Evolutionary conservation across 2,888 invertebrate genomes (phyloP).

Genomic region (Cordilura impudica): DNA sequence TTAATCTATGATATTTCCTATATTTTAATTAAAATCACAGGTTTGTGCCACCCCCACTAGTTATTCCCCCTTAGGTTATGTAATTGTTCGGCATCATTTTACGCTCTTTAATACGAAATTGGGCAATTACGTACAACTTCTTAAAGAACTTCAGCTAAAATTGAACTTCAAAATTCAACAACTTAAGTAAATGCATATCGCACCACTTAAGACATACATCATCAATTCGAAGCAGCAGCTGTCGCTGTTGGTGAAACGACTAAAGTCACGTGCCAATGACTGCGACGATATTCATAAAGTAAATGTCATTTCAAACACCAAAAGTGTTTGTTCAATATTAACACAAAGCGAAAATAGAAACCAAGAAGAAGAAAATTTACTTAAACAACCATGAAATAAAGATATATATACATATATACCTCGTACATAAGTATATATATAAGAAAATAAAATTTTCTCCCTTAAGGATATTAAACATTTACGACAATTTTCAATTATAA

Average conservation of each 20-base stretch:
- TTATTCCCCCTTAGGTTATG: too few relatives aligned
- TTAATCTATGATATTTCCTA: too few relatives aligned
- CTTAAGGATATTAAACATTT: conserved; percentile 56
- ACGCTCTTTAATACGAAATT: not conserved
- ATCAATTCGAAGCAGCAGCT: conserved; percentile 26
- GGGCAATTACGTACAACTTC: not conserved
- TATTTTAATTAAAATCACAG: too few relatives aligned
- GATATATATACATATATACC: too few relatives aligned
- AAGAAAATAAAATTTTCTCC: conserved; percentile 11
- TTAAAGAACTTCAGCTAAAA: not conserved
- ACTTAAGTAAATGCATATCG: not conserved
- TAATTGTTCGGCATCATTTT: too few relatives aligned
- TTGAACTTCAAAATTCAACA: not conserved
- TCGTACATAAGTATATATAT: too few relatives aligned
- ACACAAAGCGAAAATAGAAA: not conserved
- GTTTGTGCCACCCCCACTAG: too few relatives aligned
- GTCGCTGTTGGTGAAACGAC: conserved; percentile 38
- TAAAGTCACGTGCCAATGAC: conserved; percentile 53
- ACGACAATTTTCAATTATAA: conserved; percentile 54
- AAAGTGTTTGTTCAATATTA: conserved; percentile 51
- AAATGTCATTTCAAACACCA: conserved; percentile 53
- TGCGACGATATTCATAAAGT: conserved; percentile 42
- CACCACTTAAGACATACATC: not conserved
- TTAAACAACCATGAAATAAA: conserved; percentile 54
- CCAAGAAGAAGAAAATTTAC: conserved; percentile 21